Evolutionary conservation across 2,797 vertebrate genomes (phyloP).

Genomic region (Ataeniobius toweri): DNA sequence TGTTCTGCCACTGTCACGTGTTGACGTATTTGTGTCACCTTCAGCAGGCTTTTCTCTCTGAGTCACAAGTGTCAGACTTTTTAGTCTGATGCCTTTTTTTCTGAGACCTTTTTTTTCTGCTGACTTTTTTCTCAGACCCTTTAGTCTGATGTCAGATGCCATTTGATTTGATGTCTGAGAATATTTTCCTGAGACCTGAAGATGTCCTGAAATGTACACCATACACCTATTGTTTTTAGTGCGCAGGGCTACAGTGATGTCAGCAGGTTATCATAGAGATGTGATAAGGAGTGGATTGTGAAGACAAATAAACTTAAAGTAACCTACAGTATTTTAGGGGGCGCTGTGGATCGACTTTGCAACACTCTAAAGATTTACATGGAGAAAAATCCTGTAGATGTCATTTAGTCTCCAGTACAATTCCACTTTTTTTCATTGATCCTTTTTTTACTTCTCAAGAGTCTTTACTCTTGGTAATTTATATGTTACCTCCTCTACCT

Average conservation of each 20-base stretch:
- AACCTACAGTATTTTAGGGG: neutral
- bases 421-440: neutral
- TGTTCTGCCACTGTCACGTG: no score
- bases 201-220: no score
- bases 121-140: no score
- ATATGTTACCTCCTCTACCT: slow-evolving; percentile 37
- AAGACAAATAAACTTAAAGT: neutral
- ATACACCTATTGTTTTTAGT: neutral
- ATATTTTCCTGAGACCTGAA: no score
- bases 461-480: slow-evolving; percentile 47
- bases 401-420: neutral
- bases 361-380: neutral
- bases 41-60: no score
- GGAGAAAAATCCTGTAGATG: neutral
- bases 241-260: neutral
- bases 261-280: neutral
- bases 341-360: neutral
- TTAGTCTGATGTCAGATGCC: no score
- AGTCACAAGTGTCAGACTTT: no score
- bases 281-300: neutral
- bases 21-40: no score
- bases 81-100: no score
- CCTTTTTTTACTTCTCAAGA: slow-evolving; percentile 23
- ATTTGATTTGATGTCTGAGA: no score
- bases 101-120: no score